These are phyloP conservation scores for Proteles cristata DNA, from an alignment of 2,113 vertebrate genomes.

Conservation along the genomic window DNA sequence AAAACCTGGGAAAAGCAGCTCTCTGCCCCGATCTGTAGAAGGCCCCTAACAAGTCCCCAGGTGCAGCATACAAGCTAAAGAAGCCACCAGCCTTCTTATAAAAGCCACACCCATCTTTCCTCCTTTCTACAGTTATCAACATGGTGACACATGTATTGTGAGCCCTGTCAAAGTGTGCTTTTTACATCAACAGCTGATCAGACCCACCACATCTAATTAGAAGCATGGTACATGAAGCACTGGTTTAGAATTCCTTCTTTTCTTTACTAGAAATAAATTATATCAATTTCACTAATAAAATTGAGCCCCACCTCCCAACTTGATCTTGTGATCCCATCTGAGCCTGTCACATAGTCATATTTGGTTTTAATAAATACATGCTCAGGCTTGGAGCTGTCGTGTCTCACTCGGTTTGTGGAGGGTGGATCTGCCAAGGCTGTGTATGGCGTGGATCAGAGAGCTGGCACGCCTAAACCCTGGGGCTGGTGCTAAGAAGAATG, in stretches of 20 bases:
- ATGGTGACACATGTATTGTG: not conserved
- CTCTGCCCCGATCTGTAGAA: not conserved
- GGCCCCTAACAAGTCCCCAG: not conserved
- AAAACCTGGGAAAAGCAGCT: not conserved
- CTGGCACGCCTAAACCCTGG: not conserved
- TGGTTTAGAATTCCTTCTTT: not conserved
- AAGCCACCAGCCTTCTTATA: not conserved
- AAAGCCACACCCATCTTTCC: not conserved
- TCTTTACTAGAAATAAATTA: constrained; percentile 30
- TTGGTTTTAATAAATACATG: not conserved
- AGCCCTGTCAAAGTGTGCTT: not conserved
- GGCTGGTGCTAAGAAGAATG: not conserved
- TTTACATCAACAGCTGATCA: not conserved
- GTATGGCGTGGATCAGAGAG: fast-evolving
- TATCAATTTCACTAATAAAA: not conserved
- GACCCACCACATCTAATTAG: not conserved
- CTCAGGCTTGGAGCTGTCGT: not conserved
- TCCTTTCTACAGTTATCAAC: not conserved
- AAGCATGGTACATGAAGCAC: not conserved
- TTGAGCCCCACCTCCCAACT: not conserved
- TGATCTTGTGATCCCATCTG: not conserved
- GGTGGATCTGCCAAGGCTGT: not conserved
- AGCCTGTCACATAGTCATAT: not conserved
- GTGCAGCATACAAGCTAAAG: not conserved
- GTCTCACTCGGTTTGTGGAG: not conserved